These are phyloP conservation scores for Hormaphis cornu DNA, from an alignment of 1,140 invertebrate genomes.

Conservation along the genomic window DNA sequence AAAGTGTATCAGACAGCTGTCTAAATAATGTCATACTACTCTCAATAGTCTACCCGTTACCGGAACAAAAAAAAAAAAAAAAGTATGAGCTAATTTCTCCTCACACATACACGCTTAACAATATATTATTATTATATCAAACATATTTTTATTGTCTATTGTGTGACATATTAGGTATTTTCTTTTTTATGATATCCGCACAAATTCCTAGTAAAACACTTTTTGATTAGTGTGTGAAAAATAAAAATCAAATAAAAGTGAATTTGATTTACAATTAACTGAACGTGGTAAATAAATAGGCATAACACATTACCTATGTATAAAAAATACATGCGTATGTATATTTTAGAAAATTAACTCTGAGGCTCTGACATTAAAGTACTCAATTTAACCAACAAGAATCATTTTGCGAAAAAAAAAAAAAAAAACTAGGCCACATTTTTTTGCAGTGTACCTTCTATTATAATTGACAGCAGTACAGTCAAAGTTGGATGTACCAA, in stretches of 20 bases:
- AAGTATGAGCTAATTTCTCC: slow-evolving; percentile 25
- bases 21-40: slow-evolving; percentile 19
- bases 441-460: not conserved
- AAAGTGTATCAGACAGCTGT: slow-evolving; percentile 31
- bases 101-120: slow-evolving; percentile 13
- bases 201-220: not conserved
- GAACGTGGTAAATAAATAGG: not conserved
- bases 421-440: slow-evolving; percentile 9
- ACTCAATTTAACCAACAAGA: not conserved
- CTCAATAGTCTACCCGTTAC: slow-evolving; percentile 26
- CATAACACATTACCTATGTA: too few species aligned
- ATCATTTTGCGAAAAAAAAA: not conserved
- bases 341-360: too few species aligned
- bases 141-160: slow-evolving; percentile 22
- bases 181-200: not conserved
- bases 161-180: slow-evolving; percentile 15
- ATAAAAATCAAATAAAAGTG: not conserved
- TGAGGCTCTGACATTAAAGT: not conserved
- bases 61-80: slow-evolving; percentile 23
- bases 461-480: slow-evolving; percentile 12
- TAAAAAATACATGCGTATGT: too few species aligned
- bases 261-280: too few species aligned
- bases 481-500: slow-evolving; percentile 26
- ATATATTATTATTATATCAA: slow-evolving; percentile 6
- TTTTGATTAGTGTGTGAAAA: not conserved